Conservation (phyloP, 1,140 invertebrate species). For the Macrosteles quadrilineatus region DNA sequence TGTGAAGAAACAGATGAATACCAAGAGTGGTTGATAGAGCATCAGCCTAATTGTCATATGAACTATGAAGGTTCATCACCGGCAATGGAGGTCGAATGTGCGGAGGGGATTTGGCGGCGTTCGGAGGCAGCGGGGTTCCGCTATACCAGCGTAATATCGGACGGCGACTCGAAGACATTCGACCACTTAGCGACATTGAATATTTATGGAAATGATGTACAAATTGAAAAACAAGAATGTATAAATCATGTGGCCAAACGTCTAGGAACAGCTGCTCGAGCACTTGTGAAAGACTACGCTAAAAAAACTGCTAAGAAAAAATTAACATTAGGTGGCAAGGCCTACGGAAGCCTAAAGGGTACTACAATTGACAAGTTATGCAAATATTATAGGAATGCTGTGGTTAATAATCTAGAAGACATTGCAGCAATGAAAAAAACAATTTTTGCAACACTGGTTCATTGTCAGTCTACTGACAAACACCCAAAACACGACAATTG, state of each 20-base stretch:
- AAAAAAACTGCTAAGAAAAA: no score
- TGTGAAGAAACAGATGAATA: not conserved
- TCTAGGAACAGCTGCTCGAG: conserved; percentile 37
- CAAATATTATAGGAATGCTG: conserved; percentile 18
- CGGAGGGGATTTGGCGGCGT: conserved; percentile 40
- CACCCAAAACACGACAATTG: conserved; percentile 34
- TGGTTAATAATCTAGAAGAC: conserved; percentile 2
- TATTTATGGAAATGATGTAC: conserved; percentile 37
- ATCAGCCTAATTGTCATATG: not conserved
- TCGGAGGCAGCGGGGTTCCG: conserved; percentile 37
- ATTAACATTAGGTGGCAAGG: conserved; percentile 31
- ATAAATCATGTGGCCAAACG: conserved; percentile 43
- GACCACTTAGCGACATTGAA: conserved; percentile 36
- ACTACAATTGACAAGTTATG: conserved; percentile 19
- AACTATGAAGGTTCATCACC: conserved; percentile 36
- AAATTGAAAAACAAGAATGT: conserved; percentile 34
- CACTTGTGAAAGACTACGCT: conserved; percentile 24
- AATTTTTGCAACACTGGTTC: conserved; percentile 27
- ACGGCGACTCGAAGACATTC: conserved; percentile 42
- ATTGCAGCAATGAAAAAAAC: conserved; percentile 30
- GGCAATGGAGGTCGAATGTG: conserved; percentile 39
- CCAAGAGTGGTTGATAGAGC: not conserved
- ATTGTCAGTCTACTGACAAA: conserved; percentile 34
- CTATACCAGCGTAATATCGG: conserved; percentile 42
- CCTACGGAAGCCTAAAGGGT: conserved; percentile 20